Evolutionary conservation across 2,797 vertebrate species (phyloP).

Genomic region (Hafferia zeledoni): DNA sequence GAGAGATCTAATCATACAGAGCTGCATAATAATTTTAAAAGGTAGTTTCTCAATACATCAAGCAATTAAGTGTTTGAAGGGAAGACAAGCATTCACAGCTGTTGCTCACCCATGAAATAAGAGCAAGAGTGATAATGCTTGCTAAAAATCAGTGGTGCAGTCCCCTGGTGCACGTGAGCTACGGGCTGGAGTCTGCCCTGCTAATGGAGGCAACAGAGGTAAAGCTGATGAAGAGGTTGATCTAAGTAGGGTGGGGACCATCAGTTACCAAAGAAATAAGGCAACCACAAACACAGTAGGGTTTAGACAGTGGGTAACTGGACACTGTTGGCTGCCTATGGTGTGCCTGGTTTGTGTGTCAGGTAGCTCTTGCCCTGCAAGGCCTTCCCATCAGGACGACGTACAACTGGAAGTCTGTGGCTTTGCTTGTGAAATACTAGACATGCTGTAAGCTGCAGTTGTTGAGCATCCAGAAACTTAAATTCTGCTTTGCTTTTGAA

Average conservation of each 20-base stretch:
- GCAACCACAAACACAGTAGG: neutral
- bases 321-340: neutral
- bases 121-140: neutral
- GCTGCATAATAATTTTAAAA: neutral
- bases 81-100: neutral
- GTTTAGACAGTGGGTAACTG: neutral
- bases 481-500: neutral
- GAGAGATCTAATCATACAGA: neutral
- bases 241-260: neutral
- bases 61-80: neutral
- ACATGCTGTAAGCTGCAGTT: neutral
- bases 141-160: neutral
- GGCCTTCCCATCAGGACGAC: neutral
- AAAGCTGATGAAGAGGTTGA: neutral
- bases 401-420: neutral
- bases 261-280: neutral
- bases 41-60: slow-evolving; percentile 20
- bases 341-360: neutral
- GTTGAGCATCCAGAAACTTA: neutral
- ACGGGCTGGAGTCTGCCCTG: neutral
- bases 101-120: neutral
- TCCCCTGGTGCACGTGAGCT: neutral
- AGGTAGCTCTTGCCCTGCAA: neutral
- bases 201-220: neutral
- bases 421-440: neutral